Evolutionary conservation across 2,113 vertebrate genomes (phyloP).

Genomic region (Bos javanicus): DNA sequence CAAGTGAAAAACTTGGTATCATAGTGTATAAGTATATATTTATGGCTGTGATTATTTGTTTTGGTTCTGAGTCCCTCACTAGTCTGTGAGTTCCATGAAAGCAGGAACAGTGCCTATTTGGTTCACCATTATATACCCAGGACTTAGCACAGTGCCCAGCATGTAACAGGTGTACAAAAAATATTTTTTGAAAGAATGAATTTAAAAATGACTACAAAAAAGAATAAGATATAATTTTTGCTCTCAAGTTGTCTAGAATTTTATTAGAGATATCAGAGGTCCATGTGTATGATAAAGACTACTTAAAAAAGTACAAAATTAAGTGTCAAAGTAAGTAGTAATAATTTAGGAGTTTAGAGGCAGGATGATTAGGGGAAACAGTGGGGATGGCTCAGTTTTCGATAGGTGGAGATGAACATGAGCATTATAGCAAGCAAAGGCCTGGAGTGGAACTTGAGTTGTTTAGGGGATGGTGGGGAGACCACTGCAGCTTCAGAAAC

Average conservation of each 20-base stretch:
- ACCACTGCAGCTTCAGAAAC: background rate
- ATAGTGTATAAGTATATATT: background rate
- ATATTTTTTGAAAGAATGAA: background rate
- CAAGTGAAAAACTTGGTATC: background rate
- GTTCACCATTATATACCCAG: background rate
- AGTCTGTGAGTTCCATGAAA: background rate
- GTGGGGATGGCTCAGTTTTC: background rate
- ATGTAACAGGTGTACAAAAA: background rate
- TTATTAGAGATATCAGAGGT: constrained; percentile 21
- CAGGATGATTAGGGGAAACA: background rate
- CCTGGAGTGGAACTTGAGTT: background rate
- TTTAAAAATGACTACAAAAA: background rate
- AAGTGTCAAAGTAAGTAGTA: background rate
- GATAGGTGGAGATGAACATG: background rate
- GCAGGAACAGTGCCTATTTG: background rate
- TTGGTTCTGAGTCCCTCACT: background rate
- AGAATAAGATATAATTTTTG: background rate
- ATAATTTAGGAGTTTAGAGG: background rate
- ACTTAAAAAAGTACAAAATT: background rate
- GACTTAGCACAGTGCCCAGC: background rate
- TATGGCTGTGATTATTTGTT: background rate
- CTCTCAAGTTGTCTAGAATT: background rate
- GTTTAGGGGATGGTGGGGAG: background rate
- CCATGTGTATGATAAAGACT: background rate
- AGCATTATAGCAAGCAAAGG: background rate